Evolutionary conservation across 2,113 vertebrate genomes (phyloP).

Genomic region (Neodon shergylaensis): DNA sequence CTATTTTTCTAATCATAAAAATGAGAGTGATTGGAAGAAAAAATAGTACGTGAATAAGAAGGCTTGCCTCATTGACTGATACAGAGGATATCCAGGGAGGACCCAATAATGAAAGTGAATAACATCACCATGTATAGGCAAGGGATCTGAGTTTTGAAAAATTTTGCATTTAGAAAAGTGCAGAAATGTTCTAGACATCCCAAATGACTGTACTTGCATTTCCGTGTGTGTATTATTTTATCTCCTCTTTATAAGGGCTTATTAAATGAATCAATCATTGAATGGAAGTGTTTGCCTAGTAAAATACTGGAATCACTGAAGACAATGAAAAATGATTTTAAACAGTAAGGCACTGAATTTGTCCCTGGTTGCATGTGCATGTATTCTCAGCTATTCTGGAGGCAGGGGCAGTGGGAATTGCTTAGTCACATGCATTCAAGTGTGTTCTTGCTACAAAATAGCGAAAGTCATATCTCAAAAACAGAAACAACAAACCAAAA

Average conservation of each 20-base stretch:
- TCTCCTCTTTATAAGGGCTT: constrained; percentile 5
- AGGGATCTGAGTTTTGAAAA: neutral
- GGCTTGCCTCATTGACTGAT: neutral
- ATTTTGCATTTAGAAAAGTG: constrained; percentile 4
- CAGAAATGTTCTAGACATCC: neutral
- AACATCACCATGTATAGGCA: neutral
- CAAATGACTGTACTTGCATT: neutral
- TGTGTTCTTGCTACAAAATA: neutral
- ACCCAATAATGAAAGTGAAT: neutral
- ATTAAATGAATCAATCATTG: constrained; percentile 8
- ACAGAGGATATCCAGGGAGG: neutral
- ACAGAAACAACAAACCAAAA: neutral
- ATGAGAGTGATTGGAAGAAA: neutral
- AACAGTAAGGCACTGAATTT: neutral
- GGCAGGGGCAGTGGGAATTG: no score
- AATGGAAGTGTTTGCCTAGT: neutral
- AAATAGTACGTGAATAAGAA: neutral
- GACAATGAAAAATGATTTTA: neutral
- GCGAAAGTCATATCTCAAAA: neutral
- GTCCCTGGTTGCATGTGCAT: neutral
- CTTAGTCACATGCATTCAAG: neutral
- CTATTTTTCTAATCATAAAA: constrained; percentile 2
- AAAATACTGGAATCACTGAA: neutral
- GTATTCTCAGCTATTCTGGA: neutral
- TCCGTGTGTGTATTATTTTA: neutral